Base-by-base conservation (phyloP, 2,797 vertebrate species). In the Tragopan temminckii region DNA sequence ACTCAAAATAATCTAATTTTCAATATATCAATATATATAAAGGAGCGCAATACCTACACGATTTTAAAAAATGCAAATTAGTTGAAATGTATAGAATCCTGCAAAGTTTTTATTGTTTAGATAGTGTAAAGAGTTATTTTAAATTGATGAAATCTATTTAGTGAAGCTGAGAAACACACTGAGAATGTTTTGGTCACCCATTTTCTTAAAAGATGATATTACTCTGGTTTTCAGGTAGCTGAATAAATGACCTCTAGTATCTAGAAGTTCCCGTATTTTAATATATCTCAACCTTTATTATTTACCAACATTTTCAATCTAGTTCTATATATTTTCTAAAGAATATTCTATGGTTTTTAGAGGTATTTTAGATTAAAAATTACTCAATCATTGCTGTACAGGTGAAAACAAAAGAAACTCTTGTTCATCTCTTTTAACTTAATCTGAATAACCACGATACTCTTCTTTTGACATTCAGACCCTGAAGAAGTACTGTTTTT, bases 391-490 rank as follows among this genome's bases (percentile, higher is more conserved):
- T 55, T 90, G n/a, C 7, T 31, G 15, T 10, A 40, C 3, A 48
- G 6, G 64, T 45, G 11, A 72, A 89, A 88, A 76, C 27, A 88
- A 79, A 70, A 59, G 11, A 17, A 62, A 57, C 13, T 53, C 8
- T 23, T 33, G 12, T 72, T 90, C 9, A 33, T n/a, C 23, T 36
- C 7, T 69, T 11, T 64, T 87, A 82, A 74, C 5, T 6, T 52
- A 67, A 52, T 77, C 7, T 70, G 75, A 79, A 75, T 62, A 84
- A 33, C 25, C 5, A 11, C 33, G 5, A 19, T 13, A 8, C 5
- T 68, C 5, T 63, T 89, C 18, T 72, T 95, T 88, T 89, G 78
- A 87, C 40, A 88, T 81, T 90, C 77, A 87, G 63, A 86, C 4
- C 23, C 35, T 35, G 12, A 52, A 52, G 43, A 87, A 77, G 11